Evolutionary conservation across 1,140 invertebrate genomes (phyloP), one percentile per base, ranked within the genome.

Genomic region (Rhopalosiphum padi): DNA sequence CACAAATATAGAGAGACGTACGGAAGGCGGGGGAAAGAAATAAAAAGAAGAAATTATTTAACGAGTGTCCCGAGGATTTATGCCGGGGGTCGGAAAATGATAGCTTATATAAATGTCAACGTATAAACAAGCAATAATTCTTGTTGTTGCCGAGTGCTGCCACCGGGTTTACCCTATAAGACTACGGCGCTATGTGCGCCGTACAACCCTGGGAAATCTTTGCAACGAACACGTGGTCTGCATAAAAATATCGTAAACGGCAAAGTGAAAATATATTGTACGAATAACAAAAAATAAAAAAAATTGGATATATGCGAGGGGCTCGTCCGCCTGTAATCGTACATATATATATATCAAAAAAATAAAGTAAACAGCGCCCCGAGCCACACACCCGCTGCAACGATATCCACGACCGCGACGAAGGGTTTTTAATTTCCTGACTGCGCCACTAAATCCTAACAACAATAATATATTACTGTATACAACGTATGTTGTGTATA

Each of bases 41-140:
- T 35, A 93, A 93, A 82, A 46, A 92, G 46, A 53, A 93, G 91
- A 93, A 93, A 93, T 93, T 93, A 93, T 93, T 93, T 93, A 93
- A 93, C 91, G 91, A 93, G 91, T 85, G 77, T 82, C 48, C 43
- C 35, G 91, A 93, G 91, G 91, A 93, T 93, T 93, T 93, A 85
- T 85, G 48, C 48, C 23, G 48, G 68, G 77, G 91, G 91, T 37
- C 77, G 77, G 35, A 53, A 85, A 93, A 93, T 85, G 91, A 93
- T 93, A 93, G 91, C 91, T 93, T 93, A 93, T 85, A 85, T 93
- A 93, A 93, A 93, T 85, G 91, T 93, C 91, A 85, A 93, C 91
- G 91, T 93, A 93, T 93, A 93, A 93, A 93, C 91, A 85, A 93
- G 91, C 91, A 85, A 93, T 93, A 93, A 93, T 93, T 93, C 77